Percentiles rank a stretch among this genome's conserved stretches.
phyloP scores from a whole-genome alignment of 1,140 invertebrate species.

The Atta texana region DNA sequence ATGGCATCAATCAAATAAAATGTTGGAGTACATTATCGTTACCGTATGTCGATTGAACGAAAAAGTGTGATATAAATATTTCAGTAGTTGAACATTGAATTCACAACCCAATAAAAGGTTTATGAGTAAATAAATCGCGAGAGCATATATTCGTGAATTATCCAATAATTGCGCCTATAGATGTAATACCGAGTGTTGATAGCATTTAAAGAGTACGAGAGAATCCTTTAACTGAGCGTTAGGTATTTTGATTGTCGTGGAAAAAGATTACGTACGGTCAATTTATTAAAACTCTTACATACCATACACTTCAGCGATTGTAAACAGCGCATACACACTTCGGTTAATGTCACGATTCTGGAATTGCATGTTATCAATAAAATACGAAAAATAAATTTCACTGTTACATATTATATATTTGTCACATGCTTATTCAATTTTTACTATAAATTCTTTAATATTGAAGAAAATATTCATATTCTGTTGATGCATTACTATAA shows the following conservation, averaged over 20 bases:
- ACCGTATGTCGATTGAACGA: slow-evolving; percentile 10
- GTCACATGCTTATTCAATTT: neutral
- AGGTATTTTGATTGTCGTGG: slow-evolving; percentile 33
- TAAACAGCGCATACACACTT: neutral
- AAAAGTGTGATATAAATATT: slow-evolving; percentile 40
- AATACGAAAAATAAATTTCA: neutral
- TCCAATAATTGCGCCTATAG: slow-evolving; percentile 11
- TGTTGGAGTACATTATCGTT: neutral
- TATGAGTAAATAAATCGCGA: slow-evolving; percentile 39
- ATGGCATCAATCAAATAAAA: slow-evolving; percentile 25
- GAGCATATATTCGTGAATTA: slow-evolving; percentile 9
- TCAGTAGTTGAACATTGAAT: slow-evolving; percentile 53
- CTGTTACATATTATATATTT: neutral
- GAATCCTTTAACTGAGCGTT: slow-evolving; percentile 22
- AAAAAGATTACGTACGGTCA: slow-evolving; percentile 20
- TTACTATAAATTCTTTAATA: neutral
- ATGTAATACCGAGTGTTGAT: slow-evolving; percentile 38
- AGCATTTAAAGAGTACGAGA: slow-evolving; percentile 13
- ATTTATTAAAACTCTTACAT: slow-evolving; percentile 36
- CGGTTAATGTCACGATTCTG: slow-evolving; percentile 8
- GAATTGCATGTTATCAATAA: neutral
- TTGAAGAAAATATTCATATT: neutral
- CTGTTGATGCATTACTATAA: neutral
- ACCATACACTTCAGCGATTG: slow-evolving; percentile 1
- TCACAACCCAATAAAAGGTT: slow-evolving; percentile 49